Evolutionary conservation across 1,140 invertebrate species (phyloP).

Genomic region (Macrobrachium rosenbergii): DNA sequence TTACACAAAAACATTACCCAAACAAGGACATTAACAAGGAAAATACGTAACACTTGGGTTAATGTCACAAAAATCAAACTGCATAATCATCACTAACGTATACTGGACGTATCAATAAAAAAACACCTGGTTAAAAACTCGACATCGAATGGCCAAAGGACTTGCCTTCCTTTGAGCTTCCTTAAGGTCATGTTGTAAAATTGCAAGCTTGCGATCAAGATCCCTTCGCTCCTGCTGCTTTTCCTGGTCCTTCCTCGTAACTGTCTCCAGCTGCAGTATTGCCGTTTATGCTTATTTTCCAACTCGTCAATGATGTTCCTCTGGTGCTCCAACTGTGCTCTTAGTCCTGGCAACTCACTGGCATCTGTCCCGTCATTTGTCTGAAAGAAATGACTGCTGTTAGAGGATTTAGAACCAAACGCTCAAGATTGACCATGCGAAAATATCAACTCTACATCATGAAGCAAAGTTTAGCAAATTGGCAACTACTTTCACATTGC

Average conservation of each 20-base stretch:
- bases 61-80: too few relatives aligned
- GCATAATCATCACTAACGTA: too few relatives aligned
- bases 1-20: too few relatives aligned
- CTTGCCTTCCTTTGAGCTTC: conserved; percentile 74
- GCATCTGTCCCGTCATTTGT: conserved; percentile 55
- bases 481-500: too few relatives aligned
- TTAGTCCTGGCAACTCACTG: conserved; percentile 77
- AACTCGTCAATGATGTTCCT: conserved; percentile 80
- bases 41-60: too few relatives aligned
- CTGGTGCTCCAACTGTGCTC: conserved; percentile 73
- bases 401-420: not conserved
- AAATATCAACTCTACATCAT: too few relatives aligned
- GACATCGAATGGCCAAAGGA: not conserved
- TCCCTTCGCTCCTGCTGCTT: conserved; percentile 83
- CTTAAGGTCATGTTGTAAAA: conserved; percentile 89
- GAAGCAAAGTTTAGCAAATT: too few relatives aligned
- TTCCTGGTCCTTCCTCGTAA: conserved; percentile 80
- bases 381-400: conserved; percentile 48
- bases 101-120: too few relatives aligned
- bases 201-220: conserved; percentile 86
- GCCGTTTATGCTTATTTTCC: conserved; percentile 81
- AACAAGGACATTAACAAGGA: too few relatives aligned
- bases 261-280: conserved; percentile 80
- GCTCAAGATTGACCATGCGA: too few relatives aligned
- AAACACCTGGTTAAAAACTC: too few relatives aligned